These are phyloP conservation scores for Percopsis transmontana DNA, from an alignment of 2,113 vertebrate species.

Conservation along the genomic window DNA sequence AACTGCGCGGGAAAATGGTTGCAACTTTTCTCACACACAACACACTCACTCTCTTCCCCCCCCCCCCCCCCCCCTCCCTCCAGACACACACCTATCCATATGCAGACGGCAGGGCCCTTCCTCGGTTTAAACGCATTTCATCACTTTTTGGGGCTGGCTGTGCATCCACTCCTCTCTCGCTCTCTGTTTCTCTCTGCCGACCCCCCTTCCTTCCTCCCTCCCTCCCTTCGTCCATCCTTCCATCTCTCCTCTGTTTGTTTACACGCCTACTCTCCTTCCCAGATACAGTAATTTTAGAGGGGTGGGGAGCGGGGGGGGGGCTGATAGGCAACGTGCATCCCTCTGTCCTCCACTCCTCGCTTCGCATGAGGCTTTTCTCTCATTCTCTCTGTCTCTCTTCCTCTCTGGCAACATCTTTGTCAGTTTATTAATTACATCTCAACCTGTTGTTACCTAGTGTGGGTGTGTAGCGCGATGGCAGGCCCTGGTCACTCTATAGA, in stretches of 20 bases:
- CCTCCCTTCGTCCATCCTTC: constrained; percentile 22
- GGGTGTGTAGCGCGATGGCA: constrained; percentile 24
- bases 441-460: constrained; percentile 37
- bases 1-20: too few relatives aligned
- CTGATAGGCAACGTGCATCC: constrained; percentile 66
- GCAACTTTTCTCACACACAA: background rate
- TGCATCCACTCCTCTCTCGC: background rate
- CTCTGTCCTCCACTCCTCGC: constrained; percentile 45
- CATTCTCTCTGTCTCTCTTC: constrained; percentile 3
- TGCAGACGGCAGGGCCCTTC: constrained; percentile 30
- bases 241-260: constrained; percentile 28
- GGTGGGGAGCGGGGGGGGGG: constrained; percentile 51
- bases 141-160: constrained; percentile 13
- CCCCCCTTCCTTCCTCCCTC: background rate
- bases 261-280: constrained; percentile 34
- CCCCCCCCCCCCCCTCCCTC: background rate
- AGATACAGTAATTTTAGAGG: constrained; percentile 69
- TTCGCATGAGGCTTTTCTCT: constrained; percentile 27
- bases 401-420: background rate
- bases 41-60: background rate
- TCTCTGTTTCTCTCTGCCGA: background rate
- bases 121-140: constrained; percentile 10
- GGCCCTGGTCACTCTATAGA: constrained; percentile 30
- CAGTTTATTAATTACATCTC: constrained; percentile 11
- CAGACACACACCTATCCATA: constrained; percentile 29